Base-by-base conservation (phyloP, 2,797 vertebrate species). In the Acrossocheilus wenchowensis region DNA sequence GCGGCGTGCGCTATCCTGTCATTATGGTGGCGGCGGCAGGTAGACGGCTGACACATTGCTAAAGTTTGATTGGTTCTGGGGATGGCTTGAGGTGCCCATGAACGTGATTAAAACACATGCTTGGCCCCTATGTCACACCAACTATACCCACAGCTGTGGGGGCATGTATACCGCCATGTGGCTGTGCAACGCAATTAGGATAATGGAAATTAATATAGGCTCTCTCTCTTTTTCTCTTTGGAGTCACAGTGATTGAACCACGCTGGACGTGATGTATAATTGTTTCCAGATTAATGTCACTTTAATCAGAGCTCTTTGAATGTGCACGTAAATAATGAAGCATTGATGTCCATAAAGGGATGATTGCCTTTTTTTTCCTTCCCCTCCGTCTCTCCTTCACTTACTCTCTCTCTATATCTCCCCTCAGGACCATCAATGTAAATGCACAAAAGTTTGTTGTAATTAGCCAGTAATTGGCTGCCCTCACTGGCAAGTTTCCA, bases 241-340 rank as follows among this genome's bases (percentile, higher is more conserved):
- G 94, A 64, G n/a, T 82, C 89, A 90, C 90, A 60, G 91, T 94
- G 93, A 94, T 95, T 94, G 92, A 94, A 94, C 93, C 94, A 92
- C 93, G 93, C 50, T 94, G 92, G 91, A 91, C 94, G 94, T 95
- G 93, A 94, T 94, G 90, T 90, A 80, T 93, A 91, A 90, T 94
- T 95, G 92, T 93, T 93, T 90, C 86, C 92, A 93, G 90, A 94
- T 91, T 90, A 91, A 92, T 93, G 91, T 92, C 94, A 85, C 93
- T 90, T 94, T 94, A 94, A 91, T 93, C 94, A 90, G 92, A 92
- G 90, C 92, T 93, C 85, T 89, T 88, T 91, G 92, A 96, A 90
- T 84, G 78, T 91, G 86, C 80, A n/a, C 48, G 88, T 92, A 92
- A 94, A 91, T 95, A 94, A 94, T 93, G 90, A 91, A 90, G 92